Evolutionary conservation across 2,113 vertebrate genomes (phyloP).

Genomic region (Vidua macroura): DNA sequence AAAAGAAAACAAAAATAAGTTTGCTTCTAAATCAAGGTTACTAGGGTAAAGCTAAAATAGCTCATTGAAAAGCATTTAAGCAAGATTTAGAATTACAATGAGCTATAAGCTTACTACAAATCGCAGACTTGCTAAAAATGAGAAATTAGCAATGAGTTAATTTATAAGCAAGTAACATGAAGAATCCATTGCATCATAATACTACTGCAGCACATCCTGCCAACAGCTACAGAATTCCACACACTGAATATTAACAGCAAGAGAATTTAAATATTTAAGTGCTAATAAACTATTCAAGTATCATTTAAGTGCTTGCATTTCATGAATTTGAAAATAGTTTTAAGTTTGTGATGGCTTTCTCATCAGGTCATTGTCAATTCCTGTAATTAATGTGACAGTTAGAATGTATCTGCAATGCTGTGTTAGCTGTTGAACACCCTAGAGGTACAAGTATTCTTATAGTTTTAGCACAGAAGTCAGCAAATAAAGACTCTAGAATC

Average conservation of each 20-base stretch:
- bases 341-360: not conserved
- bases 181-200: not conserved
- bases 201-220: not conserved
- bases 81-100: not conserved
- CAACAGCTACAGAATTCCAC: not conserved
- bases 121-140: not conserved
- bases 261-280: not conserved
- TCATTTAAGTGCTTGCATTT: not conserved
- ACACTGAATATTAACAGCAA: not conserved
- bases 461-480: not conserved
- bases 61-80: not conserved
- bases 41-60: not conserved
- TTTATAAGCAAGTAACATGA: not conserved
- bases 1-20: not conserved
- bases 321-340: not conserved
- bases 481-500: not conserved
- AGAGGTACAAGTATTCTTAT: not conserved
- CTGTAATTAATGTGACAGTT: not conserved
- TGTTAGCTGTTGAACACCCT: not conserved
- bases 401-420: not conserved
- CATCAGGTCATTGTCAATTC: not conserved
- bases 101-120: not conserved
- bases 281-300: not conserved
- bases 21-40: not conserved
- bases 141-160: not conserved